These are phyloP conservation scores for Ornithorhynchus anatinus DNA, from an alignment of 2,113 vertebrate genomes.

Conservation along the genomic window DNA sequence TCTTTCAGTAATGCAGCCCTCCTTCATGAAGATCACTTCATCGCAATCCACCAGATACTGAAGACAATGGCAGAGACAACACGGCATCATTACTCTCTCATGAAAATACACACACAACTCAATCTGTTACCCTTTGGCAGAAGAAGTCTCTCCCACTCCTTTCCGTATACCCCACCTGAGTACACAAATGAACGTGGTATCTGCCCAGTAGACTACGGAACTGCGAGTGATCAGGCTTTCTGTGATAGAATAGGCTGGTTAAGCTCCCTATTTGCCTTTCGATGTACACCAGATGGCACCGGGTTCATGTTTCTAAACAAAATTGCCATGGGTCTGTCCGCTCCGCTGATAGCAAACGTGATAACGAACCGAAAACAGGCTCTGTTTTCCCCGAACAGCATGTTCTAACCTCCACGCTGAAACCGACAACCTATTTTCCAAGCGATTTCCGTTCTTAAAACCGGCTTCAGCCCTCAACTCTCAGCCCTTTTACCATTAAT, in stretches of 20 bases:
- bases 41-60: conserved; percentile 93
- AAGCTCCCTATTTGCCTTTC: not conserved
- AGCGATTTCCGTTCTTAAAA: not conserved
- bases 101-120: not conserved
- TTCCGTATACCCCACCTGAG: not conserved
- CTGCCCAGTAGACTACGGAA: not conserved
- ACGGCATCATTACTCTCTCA: not conserved
- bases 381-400: not conserved
- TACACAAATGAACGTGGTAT: not conserved
- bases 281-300: not conserved
- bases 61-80: conserved; percentile 31
- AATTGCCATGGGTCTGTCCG: not conserved
- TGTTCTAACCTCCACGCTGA: not conserved
- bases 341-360: too few relatives aligned
- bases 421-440: not conserved
- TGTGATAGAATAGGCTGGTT: not conserved
- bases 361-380: not conserved
- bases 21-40: conserved; percentile 91
- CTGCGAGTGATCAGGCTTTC: not conserved
- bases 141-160: not conserved
- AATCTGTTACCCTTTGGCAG: too few relatives aligned
- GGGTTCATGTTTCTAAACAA: not conserved
- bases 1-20: conserved; percentile 86
- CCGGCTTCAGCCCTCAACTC: not conserved
- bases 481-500: not conserved